Percentiles rank a stretch among this genome's conserved stretches.
phyloP scores from a whole-genome alignment of 2,113 vertebrate species.

The Aspiorhynchus laticeps region DNA sequence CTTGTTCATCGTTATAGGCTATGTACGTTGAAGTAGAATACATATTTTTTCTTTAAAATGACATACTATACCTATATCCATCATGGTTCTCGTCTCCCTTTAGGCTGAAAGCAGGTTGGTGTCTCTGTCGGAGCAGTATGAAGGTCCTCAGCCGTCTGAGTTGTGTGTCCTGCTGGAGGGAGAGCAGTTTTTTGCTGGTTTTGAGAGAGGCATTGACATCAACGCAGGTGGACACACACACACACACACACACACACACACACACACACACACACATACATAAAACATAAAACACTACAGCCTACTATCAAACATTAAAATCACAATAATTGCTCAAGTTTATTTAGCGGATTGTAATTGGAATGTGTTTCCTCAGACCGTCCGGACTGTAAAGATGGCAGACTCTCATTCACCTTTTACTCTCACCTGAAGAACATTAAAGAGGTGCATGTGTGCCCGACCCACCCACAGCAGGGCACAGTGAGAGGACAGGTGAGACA shows the following conservation, averaged over 20 bases:
- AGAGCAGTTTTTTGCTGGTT: slow-evolving; percentile 95
- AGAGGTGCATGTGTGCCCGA: slow-evolving; percentile 87
- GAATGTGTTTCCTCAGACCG: slow-evolving; percentile 77
- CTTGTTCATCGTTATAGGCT: background rate
- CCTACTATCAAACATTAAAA: background rate
- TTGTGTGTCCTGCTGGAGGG: slow-evolving; percentile 92
- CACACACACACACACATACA: background rate
- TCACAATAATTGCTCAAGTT: background rate
- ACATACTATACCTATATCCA: background rate
- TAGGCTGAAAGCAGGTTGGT: slow-evolving; percentile 83
- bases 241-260: too few species aligned
- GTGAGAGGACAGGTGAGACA: slow-evolving; percentile 90
- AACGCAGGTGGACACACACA: slow-evolving; percentile 78
- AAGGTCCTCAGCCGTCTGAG: slow-evolving; percentile 93
- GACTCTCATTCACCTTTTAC: slow-evolving; percentile 90
- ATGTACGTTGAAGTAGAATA: background rate
- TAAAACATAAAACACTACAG: background rate
- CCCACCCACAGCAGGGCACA: slow-evolving; percentile 75
- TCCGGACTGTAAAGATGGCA: slow-evolving; percentile 86
- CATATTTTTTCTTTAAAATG: background rate
- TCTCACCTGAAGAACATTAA: slow-evolving; percentile 93
- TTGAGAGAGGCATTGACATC: slow-evolving; percentile 88
- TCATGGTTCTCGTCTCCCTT: background rate
- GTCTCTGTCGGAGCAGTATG: slow-evolving; percentile 83
- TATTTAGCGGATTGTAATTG: background rate